Conservation (phyloP, 1,140 invertebrate species). For the Oryctes rhinoceros region DNA sequence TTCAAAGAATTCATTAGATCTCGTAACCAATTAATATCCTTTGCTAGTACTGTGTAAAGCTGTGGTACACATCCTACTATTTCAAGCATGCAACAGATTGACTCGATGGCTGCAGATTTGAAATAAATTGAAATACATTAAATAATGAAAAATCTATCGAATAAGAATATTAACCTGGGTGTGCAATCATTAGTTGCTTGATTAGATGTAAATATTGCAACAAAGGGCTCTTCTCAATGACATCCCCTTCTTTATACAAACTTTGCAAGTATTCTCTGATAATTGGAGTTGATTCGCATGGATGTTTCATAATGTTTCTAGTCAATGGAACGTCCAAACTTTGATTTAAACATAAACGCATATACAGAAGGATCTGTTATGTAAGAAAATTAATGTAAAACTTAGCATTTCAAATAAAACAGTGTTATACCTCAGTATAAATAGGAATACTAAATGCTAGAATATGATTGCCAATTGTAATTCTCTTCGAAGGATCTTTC, state of each 20-base stretch:
- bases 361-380: constrained; percentile 77
- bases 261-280: constrained; percentile 67
- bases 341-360: constrained; percentile 75
- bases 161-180: constrained; percentile 62
- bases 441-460: constrained; percentile 72
- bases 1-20: constrained; percentile 74
- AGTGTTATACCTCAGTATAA: constrained; percentile 68
- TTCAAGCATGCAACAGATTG: constrained; percentile 78
- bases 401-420: background rate
- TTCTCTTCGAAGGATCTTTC: constrained; percentile 60
- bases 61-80: constrained; percentile 72
- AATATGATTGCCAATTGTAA: constrained; percentile 70
- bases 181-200: constrained; percentile 69
- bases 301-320: constrained; percentile 65
- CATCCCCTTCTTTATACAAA: constrained; percentile 60
- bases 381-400: constrained; percentile 39
- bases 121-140: background rate
- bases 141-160: background rate
- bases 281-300: constrained; percentile 69
- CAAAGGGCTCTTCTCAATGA: constrained; percentile 64
- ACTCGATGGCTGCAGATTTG: constrained; percentile 65
- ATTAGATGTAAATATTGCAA: constrained; percentile 73
- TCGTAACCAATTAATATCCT: constrained; percentile 68
- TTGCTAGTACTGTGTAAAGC: constrained; percentile 54
- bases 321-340: constrained; percentile 63